Percentiles rank a stretch among this genome's conserved stretches.
These are phyloP conservation scores for Brachionus calyciflorus DNA, from an alignment of 1,140 invertebrate species.

Conservation along the genomic window DNA sequence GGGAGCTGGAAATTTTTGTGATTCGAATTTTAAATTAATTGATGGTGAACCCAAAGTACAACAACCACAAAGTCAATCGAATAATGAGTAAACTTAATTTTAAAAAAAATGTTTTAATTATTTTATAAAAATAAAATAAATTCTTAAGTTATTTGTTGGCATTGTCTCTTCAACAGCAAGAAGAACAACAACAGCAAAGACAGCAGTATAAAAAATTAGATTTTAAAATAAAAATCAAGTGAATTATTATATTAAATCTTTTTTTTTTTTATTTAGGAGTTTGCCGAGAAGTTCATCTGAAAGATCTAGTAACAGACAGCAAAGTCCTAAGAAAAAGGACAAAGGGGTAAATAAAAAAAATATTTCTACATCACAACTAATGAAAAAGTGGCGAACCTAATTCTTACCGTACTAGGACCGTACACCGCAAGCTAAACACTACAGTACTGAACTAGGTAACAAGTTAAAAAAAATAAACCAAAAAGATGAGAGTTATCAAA, in stretches of 20 bases:
- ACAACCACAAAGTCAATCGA: not conserved
- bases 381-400: not conserved
- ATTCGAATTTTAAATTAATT: conserved; percentile 59
- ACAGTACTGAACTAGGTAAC: too few species aligned
- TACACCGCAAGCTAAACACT: too few species aligned
- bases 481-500: too few species aligned
- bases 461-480: not conserved
- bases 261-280: not conserved
- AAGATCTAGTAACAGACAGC: not conserved
- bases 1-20: conserved; percentile 65
- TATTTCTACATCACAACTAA: not conserved
- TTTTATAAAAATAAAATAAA: not conserved
- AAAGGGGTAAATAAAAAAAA: not conserved
- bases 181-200: not conserved
- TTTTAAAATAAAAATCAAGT: too few species aligned
- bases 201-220: not conserved
- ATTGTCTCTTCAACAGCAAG: conserved; percentile 33
- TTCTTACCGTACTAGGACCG: too few species aligned
- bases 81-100: conserved; percentile 16
- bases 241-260: too few species aligned
- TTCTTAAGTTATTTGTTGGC: conserved; percentile 15
- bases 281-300: not conserved
- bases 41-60: not conserved
- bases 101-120: not conserved
- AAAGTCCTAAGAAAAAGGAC: conserved; percentile 28